phyloP scores from a whole-genome alignment of 2,888 invertebrate species.

The Rapana venosa region DNA sequence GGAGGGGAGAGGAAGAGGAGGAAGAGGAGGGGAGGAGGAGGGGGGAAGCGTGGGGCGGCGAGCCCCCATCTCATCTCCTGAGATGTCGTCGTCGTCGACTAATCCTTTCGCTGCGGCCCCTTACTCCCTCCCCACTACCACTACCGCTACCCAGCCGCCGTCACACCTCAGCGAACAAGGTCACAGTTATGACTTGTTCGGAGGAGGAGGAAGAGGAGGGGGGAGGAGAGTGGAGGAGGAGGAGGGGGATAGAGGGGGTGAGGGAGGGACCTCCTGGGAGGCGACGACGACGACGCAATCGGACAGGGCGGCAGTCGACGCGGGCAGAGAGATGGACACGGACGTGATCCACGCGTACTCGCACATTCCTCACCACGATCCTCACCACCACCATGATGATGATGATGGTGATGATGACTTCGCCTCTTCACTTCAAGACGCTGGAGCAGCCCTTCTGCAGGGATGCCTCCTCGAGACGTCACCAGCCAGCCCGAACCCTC shows the following conservation, averaged over 20 bases:
- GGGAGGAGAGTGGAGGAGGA: constrained; percentile 2
- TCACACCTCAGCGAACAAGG: constrained; percentile 19
- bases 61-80: not conserved
- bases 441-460: not conserved
- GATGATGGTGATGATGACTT: not conserved
- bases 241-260: not conserved
- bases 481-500: not conserved
- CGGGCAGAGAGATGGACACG: not conserved
- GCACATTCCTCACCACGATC: not conserved
- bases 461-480: not conserved
- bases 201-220: constrained; percentile 9
- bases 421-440: not conserved
- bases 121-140: not conserved
- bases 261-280: not conserved
- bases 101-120: not conserved
- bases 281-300: not conserved
- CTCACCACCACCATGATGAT: not conserved
- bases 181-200: not conserved
- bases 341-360: not conserved
- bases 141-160: not conserved
- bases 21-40: not conserved
- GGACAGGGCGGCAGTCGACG: not conserved
- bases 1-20: not conserved
- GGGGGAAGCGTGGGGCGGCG: not conserved
- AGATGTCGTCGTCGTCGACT: not conserved